Evolutionary conservation across 2,113 vertebrate species (phyloP).

Genomic region (Caranx melampygus): DNA sequence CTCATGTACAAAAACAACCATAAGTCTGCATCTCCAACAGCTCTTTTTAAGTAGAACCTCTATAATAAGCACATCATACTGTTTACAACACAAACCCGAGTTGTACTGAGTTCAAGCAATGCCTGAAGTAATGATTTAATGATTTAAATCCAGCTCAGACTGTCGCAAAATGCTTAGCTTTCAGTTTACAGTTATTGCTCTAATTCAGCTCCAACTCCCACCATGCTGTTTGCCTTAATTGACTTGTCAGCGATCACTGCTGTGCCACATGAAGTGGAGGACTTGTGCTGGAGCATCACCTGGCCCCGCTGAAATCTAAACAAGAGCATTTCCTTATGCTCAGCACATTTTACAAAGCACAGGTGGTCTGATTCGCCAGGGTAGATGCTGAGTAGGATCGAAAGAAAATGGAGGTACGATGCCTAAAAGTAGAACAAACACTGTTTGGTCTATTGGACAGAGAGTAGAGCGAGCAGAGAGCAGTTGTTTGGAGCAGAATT

Average conservation of each 20-base stretch:
- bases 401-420: slow-evolving; percentile 2
- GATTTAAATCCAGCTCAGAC: slow-evolving; percentile 8
- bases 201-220: slow-evolving; percentile 8
- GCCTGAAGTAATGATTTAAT: slow-evolving; percentile 19
- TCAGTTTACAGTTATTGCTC: slow-evolving; percentile 14
- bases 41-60: neutral
- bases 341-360: slow-evolving; percentile 39
- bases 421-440: slow-evolving; percentile 34
- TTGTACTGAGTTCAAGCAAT: slow-evolving; percentile 4
- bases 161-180: slow-evolving; percentile 29
- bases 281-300: slow-evolving; percentile 34
- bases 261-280: slow-evolving; percentile 13
- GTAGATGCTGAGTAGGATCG: slow-evolving; percentile 43
- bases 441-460: slow-evolving; percentile 8
- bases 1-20: neutral
- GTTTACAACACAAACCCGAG: neutral
- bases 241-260: slow-evolving; percentile 28
- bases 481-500: neutral
- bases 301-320: slow-evolving; percentile 32
- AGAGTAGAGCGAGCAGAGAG: slow-evolving; percentile 15
- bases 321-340: slow-evolving; percentile 26
- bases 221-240: slow-evolving; percentile 19
- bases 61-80: neutral
- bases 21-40: neutral
- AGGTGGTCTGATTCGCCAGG: slow-evolving; percentile 57